Base-by-base conservation (phyloP, 1,140 invertebrate genomes). In the Dinothrombium tinctorium region DNA sequence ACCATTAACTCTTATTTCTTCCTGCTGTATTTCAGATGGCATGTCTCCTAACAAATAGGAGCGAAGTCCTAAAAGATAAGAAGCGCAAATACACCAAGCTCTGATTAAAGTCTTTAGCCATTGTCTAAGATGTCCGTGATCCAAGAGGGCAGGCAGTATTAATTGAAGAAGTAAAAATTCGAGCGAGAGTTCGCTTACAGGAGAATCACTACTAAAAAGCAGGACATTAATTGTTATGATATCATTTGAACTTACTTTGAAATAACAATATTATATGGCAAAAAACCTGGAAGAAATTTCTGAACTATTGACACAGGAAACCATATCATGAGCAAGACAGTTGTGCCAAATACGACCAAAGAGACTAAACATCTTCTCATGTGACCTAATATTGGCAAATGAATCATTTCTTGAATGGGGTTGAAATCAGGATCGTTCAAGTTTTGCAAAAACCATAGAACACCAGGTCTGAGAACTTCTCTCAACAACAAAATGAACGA, bases 341-440 rank as follows among this genome's bases (percentile, higher is more conserved):
- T 83, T 4, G 81, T 89, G 12, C 90, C 89, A 63, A 96, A 96
- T 45, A 96, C 80, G 47, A 94, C 76, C 26, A 84, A 76, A 0
- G 89, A 96, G 1, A 80, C 77, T 4, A 95, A 65, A 32, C 96
- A 67, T 40, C 89, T 67, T 23, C 86, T 67, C 3, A 86, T 69
- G 55, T 98, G 92, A 41, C 76, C 69, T 36, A 87, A 62, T 33
- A 98, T 81, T 6, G 89, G 80, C 23, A 94, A 64, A 57, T 98
- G 89, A 44, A 98, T 96, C 89, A 98, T 96, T 70, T 79, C 79
- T 64, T 94, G 86, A 47, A 90, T 89, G 11, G 92, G 92, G 59
- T 90, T 95, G 53, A 98, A 98, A 53, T 99, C 92, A 0, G 92
- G 90, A 64, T 98, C 90, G 58, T 98, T 98, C 7, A 98, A 64